Conservation (phyloP, 2,113 vertebrate genomes). For the Trinectes maculatus region DNA sequence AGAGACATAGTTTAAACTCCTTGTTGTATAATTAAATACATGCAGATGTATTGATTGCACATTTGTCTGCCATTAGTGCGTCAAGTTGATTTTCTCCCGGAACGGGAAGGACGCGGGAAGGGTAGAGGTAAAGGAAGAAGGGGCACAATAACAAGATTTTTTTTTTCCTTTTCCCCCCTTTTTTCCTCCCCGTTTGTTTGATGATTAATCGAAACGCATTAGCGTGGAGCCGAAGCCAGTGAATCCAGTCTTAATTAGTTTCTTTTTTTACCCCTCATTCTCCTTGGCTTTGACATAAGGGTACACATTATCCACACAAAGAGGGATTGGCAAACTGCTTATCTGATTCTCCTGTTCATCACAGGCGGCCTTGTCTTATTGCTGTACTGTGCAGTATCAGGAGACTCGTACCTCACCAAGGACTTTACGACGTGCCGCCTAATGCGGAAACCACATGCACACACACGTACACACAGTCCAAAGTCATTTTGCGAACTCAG, state of each 20-base stretch:
- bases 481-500: constrained; percentile 60
- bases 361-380: constrained; percentile 58
- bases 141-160: constrained; percentile 37
- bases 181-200: constrained; percentile 52
- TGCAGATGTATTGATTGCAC: constrained; percentile 54
- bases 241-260: constrained; percentile 79
- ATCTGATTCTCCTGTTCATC: constrained; percentile 66
- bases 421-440: constrained; percentile 49
- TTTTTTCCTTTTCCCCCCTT: constrained; percentile 31
- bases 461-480: constrained; percentile 19
- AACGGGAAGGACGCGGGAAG: constrained; percentile 31
- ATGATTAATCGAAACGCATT: constrained; percentile 81
- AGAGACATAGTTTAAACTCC: constrained; percentile 30
- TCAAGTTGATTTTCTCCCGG: constrained; percentile 40
- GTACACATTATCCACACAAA: constrained; percentile 63
- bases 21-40: constrained; percentile 45
- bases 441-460: constrained; percentile 47
- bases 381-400: constrained; percentile 60
- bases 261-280: constrained; percentile 67
- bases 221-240: constrained; percentile 62
- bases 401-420: constrained; percentile 43
- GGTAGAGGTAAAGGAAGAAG: constrained; percentile 39
- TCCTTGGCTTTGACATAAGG: constrained; percentile 53
- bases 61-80: not conserved
- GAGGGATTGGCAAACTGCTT: constrained; percentile 71